Percentiles rank a stretch among this genome's conserved stretches.
These are phyloP conservation scores for Semotilus atromaculatus DNA, from an alignment of 2,797 vertebrate genomes.

Conservation along the genomic window DNA sequence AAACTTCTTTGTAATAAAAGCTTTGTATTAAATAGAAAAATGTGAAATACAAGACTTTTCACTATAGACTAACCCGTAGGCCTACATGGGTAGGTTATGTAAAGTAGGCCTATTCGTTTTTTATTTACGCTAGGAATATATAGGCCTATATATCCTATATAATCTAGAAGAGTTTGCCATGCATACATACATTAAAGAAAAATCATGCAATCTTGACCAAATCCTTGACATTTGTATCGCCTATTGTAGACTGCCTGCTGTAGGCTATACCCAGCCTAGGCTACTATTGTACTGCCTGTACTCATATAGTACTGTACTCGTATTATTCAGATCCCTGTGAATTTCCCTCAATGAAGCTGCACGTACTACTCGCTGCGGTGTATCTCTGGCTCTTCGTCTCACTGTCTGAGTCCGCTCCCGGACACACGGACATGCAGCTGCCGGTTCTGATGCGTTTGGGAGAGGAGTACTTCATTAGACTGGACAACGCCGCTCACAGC, in stretches of 20 bases:
- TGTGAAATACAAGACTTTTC: neutral
- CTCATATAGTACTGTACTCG: no score
- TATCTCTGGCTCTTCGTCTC: constrained; percentile 77
- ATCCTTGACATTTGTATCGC: no score
- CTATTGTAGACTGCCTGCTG: no score
- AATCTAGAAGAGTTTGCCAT: no score
- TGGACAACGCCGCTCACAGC: constrained; percentile 72
- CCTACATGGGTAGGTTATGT: no score
- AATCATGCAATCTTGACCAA: no score
- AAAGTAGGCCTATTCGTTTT: no score
- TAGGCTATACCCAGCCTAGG: no score
- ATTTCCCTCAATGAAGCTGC: constrained; percentile 82
- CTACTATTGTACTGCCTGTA: no score
- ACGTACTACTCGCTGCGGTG: constrained; percentile 76
- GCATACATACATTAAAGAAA: no score
- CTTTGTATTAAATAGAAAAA: neutral
- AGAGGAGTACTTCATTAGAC: constrained; percentile 83
- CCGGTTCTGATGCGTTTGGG: constrained; percentile 79
- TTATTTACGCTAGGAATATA: no score
- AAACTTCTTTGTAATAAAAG: neutral
- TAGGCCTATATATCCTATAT: no score
- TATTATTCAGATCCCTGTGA: neutral
- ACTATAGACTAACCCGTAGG: neutral
- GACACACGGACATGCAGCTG: constrained; percentile 54
- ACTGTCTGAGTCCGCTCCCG: constrained; percentile 66